These are phyloP conservation scores for Cirrhinus mrigala DNA, from an alignment of 2,797 vertebrate genomes.

Conservation along the genomic window DNA sequence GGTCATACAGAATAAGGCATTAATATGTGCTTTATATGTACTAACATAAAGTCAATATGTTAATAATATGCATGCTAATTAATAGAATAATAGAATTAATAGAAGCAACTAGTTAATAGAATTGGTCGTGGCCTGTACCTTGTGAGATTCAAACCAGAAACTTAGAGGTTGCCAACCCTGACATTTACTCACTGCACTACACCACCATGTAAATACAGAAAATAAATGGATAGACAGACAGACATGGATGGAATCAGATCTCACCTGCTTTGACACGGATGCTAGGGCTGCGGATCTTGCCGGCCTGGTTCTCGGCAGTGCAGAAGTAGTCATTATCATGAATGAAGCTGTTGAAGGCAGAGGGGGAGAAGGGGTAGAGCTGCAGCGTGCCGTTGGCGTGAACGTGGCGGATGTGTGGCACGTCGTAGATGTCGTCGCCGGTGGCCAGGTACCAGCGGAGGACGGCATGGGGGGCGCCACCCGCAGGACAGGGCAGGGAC, in stretches of 20 bases:
- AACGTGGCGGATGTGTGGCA: slow-evolving; percentile 97
- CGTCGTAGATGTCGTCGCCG: slow-evolving; percentile 99
- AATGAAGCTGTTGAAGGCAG: slow-evolving; percentile 99
- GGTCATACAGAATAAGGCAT: background rate
- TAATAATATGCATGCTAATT: background rate
- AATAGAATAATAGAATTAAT: no score
- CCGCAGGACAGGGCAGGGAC: slow-evolving; percentile 98
- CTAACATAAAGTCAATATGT: background rate
- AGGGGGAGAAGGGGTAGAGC: slow-evolving; percentile 98
- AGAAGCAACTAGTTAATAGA: background rate
- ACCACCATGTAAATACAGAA: background rate
- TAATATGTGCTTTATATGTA: background rate
- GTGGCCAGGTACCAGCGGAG: slow-evolving; percentile 99
- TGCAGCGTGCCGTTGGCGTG: slow-evolving; percentile 98
- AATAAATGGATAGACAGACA: background rate
- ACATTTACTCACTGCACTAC: background rate
- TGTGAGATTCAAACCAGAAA: background rate
- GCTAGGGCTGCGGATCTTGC: slow-evolving; percentile 97
- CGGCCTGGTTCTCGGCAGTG: slow-evolving; percentile 96
- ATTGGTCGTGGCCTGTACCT: background rate
- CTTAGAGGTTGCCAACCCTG: background rate
- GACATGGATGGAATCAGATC: slow-evolving; percentile 40
- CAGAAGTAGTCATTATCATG: slow-evolving; percentile 99
- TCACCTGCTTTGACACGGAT: slow-evolving; percentile 98
- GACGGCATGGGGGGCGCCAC: slow-evolving; percentile 94